These are phyloP conservation scores for Labeo catla DNA, from an alignment of 2,113 vertebrate species.

Conservation along the genomic window DNA sequence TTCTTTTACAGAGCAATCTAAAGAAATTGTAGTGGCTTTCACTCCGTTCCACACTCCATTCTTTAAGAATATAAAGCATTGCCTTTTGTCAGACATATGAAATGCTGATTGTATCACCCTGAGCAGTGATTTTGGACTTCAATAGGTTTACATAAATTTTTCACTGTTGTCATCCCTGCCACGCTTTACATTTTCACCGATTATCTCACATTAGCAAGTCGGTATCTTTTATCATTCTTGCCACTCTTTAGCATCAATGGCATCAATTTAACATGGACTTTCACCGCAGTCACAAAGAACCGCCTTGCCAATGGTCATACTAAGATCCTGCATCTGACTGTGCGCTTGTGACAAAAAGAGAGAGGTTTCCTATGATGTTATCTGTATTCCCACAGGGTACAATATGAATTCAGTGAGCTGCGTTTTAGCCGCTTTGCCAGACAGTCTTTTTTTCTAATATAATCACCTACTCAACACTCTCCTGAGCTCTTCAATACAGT, in stretches of 20 bases:
- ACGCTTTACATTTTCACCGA: not conserved
- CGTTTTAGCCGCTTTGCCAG: conserved; percentile 53
- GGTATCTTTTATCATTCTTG: not conserved
- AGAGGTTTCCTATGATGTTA: conserved; percentile 39
- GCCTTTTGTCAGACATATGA: not conserved
- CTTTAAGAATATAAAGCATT: conserved; percentile 25
- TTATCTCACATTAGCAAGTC: conserved; percentile 9
- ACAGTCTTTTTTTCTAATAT: conserved; percentile 56
- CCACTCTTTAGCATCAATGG: conserved; percentile 9
- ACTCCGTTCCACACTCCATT: not conserved
- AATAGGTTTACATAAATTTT: conserved; percentile 15
- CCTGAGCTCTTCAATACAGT: conserved; percentile 40
- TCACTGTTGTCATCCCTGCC: not conserved
- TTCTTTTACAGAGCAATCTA: not conserved
- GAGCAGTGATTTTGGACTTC: conserved; percentile 10
- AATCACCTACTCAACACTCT: conserved; percentile 42
- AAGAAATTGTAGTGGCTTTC: conserved; percentile 8
- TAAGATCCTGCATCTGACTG: conserved; percentile 56
- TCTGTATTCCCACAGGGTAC: conserved; percentile 58
- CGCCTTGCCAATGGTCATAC: conserved; percentile 59
- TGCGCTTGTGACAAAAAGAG: conserved; percentile 58
- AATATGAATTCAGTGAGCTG: conserved; percentile 54
- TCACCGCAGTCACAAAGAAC: conserved; percentile 62
- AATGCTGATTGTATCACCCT: conserved; percentile 13
- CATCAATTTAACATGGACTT: conserved; percentile 57